phyloP scores from a whole-genome alignment of 2,797 vertebrate genomes.

The Carduelis carduelis region DNA sequence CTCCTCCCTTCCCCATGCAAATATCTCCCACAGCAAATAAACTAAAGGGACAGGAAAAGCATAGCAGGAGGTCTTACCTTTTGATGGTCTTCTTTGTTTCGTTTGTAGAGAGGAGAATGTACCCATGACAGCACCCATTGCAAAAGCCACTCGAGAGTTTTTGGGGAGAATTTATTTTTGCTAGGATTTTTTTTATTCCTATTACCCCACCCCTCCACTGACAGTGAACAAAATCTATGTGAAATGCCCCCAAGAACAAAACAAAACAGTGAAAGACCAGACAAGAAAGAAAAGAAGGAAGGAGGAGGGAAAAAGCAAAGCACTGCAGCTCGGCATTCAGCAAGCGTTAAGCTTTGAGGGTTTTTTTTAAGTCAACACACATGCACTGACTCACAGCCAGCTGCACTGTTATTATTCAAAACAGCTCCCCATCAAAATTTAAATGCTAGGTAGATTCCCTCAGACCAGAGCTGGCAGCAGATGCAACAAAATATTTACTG shows the following conservation, averaged over 20 bases:
- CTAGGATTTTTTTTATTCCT: conserved; percentile 11
- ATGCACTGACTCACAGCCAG: conserved; percentile 73
- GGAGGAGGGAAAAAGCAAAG: conserved; percentile 59
- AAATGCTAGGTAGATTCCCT: conserved; percentile 72
- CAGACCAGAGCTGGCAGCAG: conserved; percentile 60
- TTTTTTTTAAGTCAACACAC: conserved; percentile 71
- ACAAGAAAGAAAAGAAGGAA: conserved; percentile 31
- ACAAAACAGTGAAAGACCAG: conserved; percentile 37
- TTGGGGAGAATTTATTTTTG: conserved; percentile 20
- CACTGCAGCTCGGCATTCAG: conserved; percentile 73
- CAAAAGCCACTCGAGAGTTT: conserved; percentile 64
- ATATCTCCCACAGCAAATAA: conserved; percentile 7
- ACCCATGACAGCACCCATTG: conserved; percentile 97
- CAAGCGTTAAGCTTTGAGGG: conserved; percentile 68
- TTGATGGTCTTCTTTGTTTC: conserved; percentile 92
- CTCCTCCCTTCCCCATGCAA: background rate
- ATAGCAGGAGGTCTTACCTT: conserved; percentile 83
- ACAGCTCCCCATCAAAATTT: conserved; percentile 70
- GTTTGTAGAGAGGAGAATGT: conserved; percentile 97
- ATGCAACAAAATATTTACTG: conserved; percentile 74
- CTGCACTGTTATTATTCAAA: conserved; percentile 72
- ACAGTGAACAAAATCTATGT: conserved; percentile 47
- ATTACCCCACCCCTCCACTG: background rate
- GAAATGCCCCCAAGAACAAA: conserved; percentile 41
- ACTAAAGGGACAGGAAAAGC: conserved; percentile 35